Percentiles rank a stretch among this genome's conserved stretches.
These are phyloP conservation scores for Eubasilissa splendida DNA, from an alignment of 2,888 invertebrate genomes.

Conservation along the genomic window DNA sequence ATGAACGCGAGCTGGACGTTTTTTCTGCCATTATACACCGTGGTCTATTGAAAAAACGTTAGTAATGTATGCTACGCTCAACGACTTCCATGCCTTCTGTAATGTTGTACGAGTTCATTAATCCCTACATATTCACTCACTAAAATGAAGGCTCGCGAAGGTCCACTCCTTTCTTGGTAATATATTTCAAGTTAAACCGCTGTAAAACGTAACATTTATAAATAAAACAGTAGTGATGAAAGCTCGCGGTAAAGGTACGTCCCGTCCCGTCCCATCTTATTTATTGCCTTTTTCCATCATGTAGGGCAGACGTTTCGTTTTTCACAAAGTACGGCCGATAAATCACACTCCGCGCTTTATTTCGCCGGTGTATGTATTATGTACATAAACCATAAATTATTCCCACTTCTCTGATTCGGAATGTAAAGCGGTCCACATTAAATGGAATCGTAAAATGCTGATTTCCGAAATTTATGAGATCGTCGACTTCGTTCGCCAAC, in stretches of 20 bases:
- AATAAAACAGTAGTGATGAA: too few species aligned
- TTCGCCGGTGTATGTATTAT: background rate
- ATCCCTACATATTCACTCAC: too few species aligned
- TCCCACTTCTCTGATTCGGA: slow-evolving; percentile 6
- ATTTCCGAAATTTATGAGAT: slow-evolving; percentile 27
- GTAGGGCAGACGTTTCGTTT: background rate
- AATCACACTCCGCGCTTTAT: background rate
- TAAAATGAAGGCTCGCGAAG: too few species aligned
- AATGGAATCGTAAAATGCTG: slow-evolving; percentile 28
- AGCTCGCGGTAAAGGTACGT: too few species aligned
- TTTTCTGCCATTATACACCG: slow-evolving; percentile 3
- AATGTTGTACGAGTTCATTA: too few species aligned
- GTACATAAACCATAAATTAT: slow-evolving; percentile 20
- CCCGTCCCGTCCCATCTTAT: background rate
- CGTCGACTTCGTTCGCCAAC: slow-evolving; percentile 6
- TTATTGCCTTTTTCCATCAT: background rate
- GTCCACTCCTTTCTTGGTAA: too few species aligned
- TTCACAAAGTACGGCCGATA: background rate
- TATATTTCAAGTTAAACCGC: too few species aligned
- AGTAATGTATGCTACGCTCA: too few species aligned
- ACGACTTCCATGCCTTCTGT: too few species aligned
- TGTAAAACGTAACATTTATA: too few species aligned
- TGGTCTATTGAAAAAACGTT: background rate
- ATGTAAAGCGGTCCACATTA: slow-evolving; percentile 26
- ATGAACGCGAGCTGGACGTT: slow-evolving; percentile 23